These are phyloP conservation scores for Cosmorhoe ocellata DNA, from an alignment of 2,888 invertebrate genomes.

Conservation along the genomic window DNA sequence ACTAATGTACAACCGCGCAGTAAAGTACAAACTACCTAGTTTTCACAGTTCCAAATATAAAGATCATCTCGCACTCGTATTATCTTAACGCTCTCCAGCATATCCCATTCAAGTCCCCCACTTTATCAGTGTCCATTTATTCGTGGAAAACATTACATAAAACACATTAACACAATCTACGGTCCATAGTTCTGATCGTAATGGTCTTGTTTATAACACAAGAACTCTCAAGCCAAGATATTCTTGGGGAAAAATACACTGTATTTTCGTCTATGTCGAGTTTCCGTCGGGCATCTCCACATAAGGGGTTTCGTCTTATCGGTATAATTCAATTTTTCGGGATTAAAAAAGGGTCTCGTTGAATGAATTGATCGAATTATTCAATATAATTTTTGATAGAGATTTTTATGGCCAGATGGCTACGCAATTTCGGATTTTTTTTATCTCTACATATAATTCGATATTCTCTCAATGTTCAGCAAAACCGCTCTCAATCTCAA, in stretches of 20 bases:
- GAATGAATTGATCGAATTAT: constrained; percentile 61
- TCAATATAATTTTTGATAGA: constrained; percentile 48
- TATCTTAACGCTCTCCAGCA: constrained; percentile 6
- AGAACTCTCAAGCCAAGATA: constrained; percentile 52
- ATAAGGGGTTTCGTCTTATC: constrained; percentile 53
- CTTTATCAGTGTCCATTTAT: constrained; percentile 49
- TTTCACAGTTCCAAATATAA: constrained; percentile 10
- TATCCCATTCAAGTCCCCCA: constrained; percentile 17
- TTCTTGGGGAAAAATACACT: constrained; percentile 41
- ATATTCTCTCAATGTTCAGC: background rate
- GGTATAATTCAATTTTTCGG: constrained; percentile 59
- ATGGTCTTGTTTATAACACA: constrained; percentile 70
- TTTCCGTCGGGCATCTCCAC: constrained; percentile 38
- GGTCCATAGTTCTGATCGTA: constrained; percentile 70
- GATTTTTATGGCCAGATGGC: constrained; percentile 26
- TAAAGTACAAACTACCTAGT: too few species aligned
- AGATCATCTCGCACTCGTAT: constrained; percentile 8
- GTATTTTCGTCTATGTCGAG: constrained; percentile 36
- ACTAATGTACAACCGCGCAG: too few species aligned
- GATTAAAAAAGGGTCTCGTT: constrained; percentile 63
- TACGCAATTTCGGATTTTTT: background rate
- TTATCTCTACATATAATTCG: too few species aligned
- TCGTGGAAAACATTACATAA: constrained; percentile 51
- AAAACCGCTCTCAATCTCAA: constrained; percentile 9
- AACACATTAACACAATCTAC: constrained; percentile 68